Percentiles rank a stretch among this genome's conserved stretches.
Evolutionary conservation across 2,888 invertebrate species (phyloP).

Genomic region (Daptonema setosum): DNA sequence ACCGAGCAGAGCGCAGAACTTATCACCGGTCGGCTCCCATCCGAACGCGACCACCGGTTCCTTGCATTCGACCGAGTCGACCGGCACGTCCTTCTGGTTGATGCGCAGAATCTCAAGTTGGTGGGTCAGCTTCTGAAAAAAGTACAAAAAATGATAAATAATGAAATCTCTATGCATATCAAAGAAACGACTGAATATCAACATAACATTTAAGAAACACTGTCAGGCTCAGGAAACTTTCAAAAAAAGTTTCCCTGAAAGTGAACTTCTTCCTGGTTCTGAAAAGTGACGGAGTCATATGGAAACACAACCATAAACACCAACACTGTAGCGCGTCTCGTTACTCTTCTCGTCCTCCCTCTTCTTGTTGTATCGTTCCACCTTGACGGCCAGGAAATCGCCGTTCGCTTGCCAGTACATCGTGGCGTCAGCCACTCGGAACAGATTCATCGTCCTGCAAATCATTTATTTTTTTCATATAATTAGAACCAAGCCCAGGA

Average conservation of each 20-base stretch:
- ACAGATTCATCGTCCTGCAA: no score
- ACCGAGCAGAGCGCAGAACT: constrained; percentile 88
- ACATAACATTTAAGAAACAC: background rate
- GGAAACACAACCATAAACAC: constrained; percentile 15
- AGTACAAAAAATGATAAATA: background rate
- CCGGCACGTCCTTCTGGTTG: constrained; percentile 66
- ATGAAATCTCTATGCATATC: background rate
- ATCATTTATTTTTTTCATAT: no score
- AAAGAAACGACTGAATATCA: background rate
- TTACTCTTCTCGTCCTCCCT: constrained; percentile 61
- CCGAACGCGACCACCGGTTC: constrained; percentile 53
- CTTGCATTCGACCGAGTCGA: constrained; percentile 87
- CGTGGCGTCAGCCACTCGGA: constrained; percentile 91
- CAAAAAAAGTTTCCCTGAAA: no score
- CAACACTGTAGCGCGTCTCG: constrained; percentile 66
- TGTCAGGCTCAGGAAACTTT: background rate
- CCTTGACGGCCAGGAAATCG: constrained; percentile 87
- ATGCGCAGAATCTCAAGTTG: constrained; percentile 98
- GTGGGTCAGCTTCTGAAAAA: constrained; percentile 60
- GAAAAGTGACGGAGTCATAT: no score
- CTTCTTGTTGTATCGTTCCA: constrained; percentile 64
- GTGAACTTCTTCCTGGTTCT: no score
- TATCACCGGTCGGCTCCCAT: constrained; percentile 82
- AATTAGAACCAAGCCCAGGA: no score
- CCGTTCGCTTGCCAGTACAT: constrained; percentile 98